phyloP scores from a whole-genome alignment of 2,888 invertebrate genomes.

The Stenotaenia linearis region DNA sequence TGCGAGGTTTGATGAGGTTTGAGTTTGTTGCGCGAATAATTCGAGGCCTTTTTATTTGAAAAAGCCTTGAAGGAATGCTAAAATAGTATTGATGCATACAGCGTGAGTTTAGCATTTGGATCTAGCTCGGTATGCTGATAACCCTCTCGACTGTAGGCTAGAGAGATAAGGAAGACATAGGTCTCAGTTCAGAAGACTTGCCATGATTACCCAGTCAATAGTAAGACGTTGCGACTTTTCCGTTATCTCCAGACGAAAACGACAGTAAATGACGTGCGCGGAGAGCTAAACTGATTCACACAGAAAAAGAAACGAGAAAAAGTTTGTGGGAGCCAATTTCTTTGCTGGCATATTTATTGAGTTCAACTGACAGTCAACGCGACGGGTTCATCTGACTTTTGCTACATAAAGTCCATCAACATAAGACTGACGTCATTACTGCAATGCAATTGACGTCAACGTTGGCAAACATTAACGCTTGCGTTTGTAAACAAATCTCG shows the following conservation, averaged over 20 bases:
- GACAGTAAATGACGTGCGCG: not conserved
- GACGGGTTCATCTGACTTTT: not conserved
- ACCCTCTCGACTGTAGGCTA: not conserved
- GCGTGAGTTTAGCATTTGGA: not conserved
- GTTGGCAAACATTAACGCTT: not conserved
- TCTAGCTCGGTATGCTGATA: not conserved
- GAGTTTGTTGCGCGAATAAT: too few species aligned
- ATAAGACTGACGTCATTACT: not conserved
- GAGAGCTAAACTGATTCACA: not conserved
- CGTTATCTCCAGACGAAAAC: not conserved
- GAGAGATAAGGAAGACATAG: not conserved
- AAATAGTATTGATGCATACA: not conserved
- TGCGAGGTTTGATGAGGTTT: too few species aligned
- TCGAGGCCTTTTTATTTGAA: too few species aligned
- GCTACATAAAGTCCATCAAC: not conserved
- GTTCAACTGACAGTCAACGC: not conserved
- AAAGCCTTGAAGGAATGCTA: not conserved
- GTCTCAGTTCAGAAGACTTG: not conserved
- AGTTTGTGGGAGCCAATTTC: not conserved
- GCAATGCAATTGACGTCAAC: not conserved
- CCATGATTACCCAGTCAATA: not conserved
- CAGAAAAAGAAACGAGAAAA: not conserved
- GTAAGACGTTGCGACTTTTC: not conserved
- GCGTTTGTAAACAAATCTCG: not conserved
- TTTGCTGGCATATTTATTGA: not conserved